Conservation (phyloP, 2,888 invertebrate species). For the Scaptomyza polygonia region DNA sequence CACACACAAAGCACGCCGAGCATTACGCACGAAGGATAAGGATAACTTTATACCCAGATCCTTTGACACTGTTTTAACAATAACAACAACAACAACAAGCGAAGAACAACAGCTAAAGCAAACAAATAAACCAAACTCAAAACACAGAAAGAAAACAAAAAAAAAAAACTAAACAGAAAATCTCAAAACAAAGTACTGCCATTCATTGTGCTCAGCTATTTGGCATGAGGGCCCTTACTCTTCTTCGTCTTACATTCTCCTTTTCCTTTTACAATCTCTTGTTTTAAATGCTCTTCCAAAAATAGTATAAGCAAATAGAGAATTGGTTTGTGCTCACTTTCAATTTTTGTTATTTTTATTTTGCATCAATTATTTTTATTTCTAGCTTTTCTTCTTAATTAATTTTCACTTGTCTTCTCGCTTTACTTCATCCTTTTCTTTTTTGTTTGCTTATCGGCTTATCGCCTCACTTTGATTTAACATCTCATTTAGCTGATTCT, state of each 20-base stretch:
- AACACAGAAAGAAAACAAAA: constrained; percentile 15
- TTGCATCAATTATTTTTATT: too few species aligned
- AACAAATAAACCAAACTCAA: constrained; percentile 39
- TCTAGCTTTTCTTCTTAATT: neutral
- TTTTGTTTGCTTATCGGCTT: neutral
- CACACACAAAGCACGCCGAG: constrained; percentile 26
- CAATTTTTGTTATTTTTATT: too few species aligned
- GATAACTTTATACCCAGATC: constrained; percentile 74
- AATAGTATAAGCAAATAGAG: neutral
- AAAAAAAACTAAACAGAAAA: constrained; percentile 47
- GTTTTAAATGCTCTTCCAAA: constrained; percentile 17
- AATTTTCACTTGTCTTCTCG: neutral
- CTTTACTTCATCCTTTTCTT: neutral
- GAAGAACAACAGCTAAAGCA: constrained; percentile 28
- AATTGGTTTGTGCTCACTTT: too few species aligned
- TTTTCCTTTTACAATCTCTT: neutral
- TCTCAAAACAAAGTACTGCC: constrained; percentile 77
- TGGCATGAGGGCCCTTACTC: constrained; percentile 24
- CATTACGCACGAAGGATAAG: constrained; percentile 48
- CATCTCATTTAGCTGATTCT: neutral
- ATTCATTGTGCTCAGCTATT: constrained; percentile 73
- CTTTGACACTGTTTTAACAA: constrained; percentile 50
- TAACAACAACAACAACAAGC: constrained; percentile 26
- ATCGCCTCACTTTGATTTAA: neutral
- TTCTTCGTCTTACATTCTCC: neutral